These are phyloP conservation scores for Hylaeus volcanicus DNA, from an alignment of 1,140 invertebrate genomes.

Conservation along the genomic window DNA sequence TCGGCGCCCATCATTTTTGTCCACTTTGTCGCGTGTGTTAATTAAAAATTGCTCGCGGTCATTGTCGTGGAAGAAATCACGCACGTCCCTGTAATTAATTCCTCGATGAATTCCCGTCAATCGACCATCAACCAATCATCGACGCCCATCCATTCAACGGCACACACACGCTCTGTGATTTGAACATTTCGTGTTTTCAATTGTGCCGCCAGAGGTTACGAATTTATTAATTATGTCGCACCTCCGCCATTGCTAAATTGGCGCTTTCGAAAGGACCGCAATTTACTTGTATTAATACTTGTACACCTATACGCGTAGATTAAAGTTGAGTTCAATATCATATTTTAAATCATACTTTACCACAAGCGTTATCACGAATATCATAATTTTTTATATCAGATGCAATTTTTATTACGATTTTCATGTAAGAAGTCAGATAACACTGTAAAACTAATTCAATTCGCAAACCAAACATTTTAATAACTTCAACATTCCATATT, in stretches of 20 bases:
- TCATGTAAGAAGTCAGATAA: too few relatives aligned
- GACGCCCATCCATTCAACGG: constrained; percentile 28
- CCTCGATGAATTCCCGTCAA: constrained; percentile 62
- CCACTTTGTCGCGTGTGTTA: constrained; percentile 66
- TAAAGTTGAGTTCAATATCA: too few relatives aligned
- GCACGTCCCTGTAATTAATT: constrained; percentile 68
- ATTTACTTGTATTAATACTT: constrained; percentile 22
- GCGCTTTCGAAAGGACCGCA: not conserved
- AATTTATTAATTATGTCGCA: constrained; percentile 33
- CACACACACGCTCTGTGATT: constrained; percentile 30
- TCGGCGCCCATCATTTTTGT: constrained; percentile 63
- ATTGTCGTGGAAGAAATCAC: constrained; percentile 64
- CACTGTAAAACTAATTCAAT: too few relatives aligned
- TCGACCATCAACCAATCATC: constrained; percentile 49
- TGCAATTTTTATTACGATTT: too few relatives aligned
- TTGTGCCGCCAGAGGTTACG: not conserved
- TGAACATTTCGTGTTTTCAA: constrained; percentile 44
- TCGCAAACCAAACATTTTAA: too few relatives aligned
- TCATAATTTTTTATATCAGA: too few relatives aligned
- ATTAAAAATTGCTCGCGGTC: constrained; percentile 73
- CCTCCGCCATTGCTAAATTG: constrained; percentile 11
- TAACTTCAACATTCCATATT: too few relatives aligned
- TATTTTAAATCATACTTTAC: too few relatives aligned
- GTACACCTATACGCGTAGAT: not conserved
- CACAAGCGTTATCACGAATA: too few relatives aligned